Percentiles rank a stretch among this genome's conserved stretches.
Conservation (phyloP, 2,113 vertebrate genomes). For the Oncorhynchus mykiss region DNA sequence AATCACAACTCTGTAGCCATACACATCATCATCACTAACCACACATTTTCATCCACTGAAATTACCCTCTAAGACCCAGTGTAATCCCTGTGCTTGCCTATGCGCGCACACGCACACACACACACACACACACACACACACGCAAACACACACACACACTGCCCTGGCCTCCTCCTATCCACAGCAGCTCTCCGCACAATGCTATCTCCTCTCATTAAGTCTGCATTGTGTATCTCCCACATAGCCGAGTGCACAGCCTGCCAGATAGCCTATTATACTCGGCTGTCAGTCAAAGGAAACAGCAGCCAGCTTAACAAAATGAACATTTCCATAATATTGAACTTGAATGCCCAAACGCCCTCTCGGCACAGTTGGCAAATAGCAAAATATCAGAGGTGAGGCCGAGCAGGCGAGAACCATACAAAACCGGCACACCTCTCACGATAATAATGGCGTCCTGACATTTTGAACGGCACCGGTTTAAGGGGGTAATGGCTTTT, state of each 20-base stretch:
- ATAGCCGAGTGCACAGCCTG: slow-evolving; percentile 47
- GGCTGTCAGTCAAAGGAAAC: slow-evolving; percentile 46
- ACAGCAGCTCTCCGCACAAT: slow-evolving; percentile 37
- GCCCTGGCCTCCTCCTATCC: not conserved
- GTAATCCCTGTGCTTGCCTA: no score
- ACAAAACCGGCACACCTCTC: slow-evolving; percentile 7
- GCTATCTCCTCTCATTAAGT: slow-evolving; percentile 63
- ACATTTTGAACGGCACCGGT: slow-evolving; percentile 51
- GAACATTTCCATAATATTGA: slow-evolving; percentile 65
- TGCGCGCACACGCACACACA: not conserved
- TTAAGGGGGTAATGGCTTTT: slow-evolving; percentile 39
- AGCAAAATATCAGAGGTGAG: slow-evolving; percentile 57
- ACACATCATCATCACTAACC: no score
- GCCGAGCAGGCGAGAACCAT: slow-evolving; percentile 7
- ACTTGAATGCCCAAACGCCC: slow-evolving; percentile 36
- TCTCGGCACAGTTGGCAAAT: slow-evolving; percentile 4
- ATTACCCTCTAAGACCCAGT: no score
- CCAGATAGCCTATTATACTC: slow-evolving; percentile 49
- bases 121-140: not conserved
- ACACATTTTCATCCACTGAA: no score
- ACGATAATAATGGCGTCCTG: slow-evolving; percentile 49
- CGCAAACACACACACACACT: slow-evolving; percentile 12
- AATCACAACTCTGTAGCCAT: not conserved
- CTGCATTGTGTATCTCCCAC: slow-evolving; percentile 56
- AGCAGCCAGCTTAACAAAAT: slow-evolving; percentile 51